Evolutionary conservation across 2,888 invertebrate genomes (phyloP).

Genomic region (Cactoblastis cactorum): DNA sequence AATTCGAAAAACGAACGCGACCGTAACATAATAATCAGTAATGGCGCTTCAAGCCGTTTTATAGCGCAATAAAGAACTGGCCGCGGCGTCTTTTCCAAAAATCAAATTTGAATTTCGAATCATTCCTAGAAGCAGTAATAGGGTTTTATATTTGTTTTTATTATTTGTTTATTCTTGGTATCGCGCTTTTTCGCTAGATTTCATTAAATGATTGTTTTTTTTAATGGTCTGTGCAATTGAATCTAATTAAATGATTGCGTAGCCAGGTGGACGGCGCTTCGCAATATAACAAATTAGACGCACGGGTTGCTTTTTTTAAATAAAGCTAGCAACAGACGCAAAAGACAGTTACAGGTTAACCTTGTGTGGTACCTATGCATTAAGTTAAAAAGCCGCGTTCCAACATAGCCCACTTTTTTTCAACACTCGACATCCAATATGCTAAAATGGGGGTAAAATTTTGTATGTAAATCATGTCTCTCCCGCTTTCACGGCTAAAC

Average conservation of each 20-base stretch:
- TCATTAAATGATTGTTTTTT: slow-evolving; percentile 20
- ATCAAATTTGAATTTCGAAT: slow-evolving; percentile 23
- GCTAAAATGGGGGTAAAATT: too few species aligned
- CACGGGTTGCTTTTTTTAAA: neutral
- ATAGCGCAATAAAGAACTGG: slow-evolving; percentile 18
- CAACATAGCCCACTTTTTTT: too few species aligned
- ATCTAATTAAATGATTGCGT: neutral
- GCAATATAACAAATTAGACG: neutral
- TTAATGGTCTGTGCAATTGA: slow-evolving; percentile 3
- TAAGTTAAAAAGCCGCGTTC: too few species aligned
- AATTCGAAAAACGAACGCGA: slow-evolving; percentile 18
- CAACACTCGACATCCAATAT: too few species aligned
- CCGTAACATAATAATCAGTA: slow-evolving; percentile 26
- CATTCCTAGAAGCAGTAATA: slow-evolving; percentile 25
- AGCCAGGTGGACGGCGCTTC: neutral
- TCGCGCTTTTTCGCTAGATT: slow-evolving; percentile 20
- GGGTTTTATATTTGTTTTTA: slow-evolving; percentile 23
- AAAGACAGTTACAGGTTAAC: too few species aligned
- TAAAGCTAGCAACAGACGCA: too few species aligned
- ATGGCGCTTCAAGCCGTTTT: slow-evolving; percentile 23
- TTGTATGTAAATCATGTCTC: too few species aligned
- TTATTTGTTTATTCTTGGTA: slow-evolving; percentile 23
- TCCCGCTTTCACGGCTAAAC: too few species aligned
- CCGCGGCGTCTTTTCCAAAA: slow-evolving; percentile 22
- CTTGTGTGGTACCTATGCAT: too few species aligned